Percentiles rank a stretch among this genome's conserved stretches.
Conservation (phyloP, 2,888 invertebrate species). For the Noctua janthe region DNA sequence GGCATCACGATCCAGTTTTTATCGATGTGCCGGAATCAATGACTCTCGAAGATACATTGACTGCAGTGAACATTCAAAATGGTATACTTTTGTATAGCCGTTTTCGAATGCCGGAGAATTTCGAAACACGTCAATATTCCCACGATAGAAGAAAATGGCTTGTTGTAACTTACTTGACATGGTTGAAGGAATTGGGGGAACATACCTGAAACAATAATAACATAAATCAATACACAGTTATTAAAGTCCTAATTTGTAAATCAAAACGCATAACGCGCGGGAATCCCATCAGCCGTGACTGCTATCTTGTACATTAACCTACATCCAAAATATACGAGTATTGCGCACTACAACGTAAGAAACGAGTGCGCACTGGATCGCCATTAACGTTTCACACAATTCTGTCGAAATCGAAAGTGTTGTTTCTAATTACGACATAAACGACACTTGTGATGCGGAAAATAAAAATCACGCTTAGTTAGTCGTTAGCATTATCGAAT, state of each 20-base stretch:
- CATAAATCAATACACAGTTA: conserved; percentile 66
- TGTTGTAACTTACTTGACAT: conserved; percentile 58
- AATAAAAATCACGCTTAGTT: conserved; percentile 69
- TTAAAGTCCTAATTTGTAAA: conserved; percentile 63
- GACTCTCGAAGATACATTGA: conserved; percentile 47
- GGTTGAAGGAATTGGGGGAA: conserved; percentile 49
- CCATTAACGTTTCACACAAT: conserved; percentile 80
- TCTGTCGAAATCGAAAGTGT: conserved; percentile 85
- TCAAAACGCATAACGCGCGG: conserved; percentile 46
- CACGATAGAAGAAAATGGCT: conserved; percentile 43
- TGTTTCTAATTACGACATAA: conserved; percentile 74
- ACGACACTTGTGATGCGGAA: conserved; percentile 71
- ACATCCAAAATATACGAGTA: conserved; percentile 79
- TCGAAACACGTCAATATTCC: conserved; percentile 51
- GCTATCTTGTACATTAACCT: conserved; percentile 85
- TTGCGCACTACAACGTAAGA: conserved; percentile 83
- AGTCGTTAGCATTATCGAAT: conserved; percentile 52
- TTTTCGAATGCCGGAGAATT: conserved; percentile 45
- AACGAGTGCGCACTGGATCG: conserved; percentile 80
- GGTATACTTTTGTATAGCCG: conserved; percentile 39
- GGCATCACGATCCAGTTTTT: conserved; percentile 81
- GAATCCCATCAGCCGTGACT: conserved; percentile 72
- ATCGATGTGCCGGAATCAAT: conserved; percentile 73
- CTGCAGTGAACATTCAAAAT: conserved; percentile 51
- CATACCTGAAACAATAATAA: conserved; percentile 79